These are phyloP conservation scores for Troilus luridus DNA, from an alignment of 2,888 invertebrate genomes.

Conservation along the genomic window DNA sequence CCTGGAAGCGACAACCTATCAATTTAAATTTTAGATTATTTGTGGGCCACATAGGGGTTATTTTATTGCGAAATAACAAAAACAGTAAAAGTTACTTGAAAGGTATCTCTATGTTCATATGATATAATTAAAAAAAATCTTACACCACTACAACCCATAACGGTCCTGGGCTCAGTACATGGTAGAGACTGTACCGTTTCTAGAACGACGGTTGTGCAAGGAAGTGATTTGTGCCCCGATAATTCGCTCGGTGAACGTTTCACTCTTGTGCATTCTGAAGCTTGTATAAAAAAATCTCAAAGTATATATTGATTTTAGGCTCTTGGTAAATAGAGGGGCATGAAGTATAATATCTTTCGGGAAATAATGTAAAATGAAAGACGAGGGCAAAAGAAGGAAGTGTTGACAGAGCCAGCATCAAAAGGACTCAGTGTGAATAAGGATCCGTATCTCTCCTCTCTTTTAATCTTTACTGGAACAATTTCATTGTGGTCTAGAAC, in stretches of 20 bases:
- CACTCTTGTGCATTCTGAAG: not conserved
- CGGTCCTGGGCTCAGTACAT: no score
- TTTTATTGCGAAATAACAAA: no score
- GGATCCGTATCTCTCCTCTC: not conserved
- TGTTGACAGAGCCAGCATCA: not conserved
- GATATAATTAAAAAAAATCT: no score
- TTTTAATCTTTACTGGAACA: constrained; percentile 1
- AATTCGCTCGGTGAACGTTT: not conserved
- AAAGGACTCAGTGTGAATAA: not conserved
- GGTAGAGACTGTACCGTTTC: no score
- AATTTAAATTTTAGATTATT: no score
- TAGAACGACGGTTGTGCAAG: no score
- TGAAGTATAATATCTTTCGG: not conserved
- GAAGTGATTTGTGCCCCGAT: not conserved
- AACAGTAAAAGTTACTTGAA: no score
- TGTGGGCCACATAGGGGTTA: no score
- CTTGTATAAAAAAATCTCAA: not conserved
- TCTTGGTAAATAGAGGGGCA: not conserved
- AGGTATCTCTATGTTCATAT: no score
- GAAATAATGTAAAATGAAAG: constrained; percentile 11
- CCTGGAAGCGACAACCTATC: no score
- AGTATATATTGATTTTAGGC: not conserved
- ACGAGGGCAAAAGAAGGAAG: not conserved
- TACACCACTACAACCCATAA: no score
- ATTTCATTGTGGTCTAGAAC: not conserved